Conservation (phyloP, 2,113 vertebrate species). For the Hippocampus abdominalis region DNA sequence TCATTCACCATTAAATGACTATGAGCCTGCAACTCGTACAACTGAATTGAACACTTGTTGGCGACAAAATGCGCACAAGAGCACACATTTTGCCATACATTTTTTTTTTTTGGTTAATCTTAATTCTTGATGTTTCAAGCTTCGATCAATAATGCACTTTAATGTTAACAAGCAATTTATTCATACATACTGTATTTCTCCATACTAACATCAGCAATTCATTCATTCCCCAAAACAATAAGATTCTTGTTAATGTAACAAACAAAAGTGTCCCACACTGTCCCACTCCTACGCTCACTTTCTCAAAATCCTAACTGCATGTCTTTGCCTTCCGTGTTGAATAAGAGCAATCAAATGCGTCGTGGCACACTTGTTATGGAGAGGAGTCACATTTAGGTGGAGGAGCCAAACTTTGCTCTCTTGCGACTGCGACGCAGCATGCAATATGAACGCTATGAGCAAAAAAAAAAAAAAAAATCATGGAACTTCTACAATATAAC, state of each 20-base stretch:
- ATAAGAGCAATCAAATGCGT: constrained; percentile 30
- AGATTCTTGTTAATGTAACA: constrained; percentile 62
- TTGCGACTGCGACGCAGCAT: too few relatives aligned
- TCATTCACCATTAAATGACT: background rate
- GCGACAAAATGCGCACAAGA: too few relatives aligned
- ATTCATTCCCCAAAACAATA: constrained; percentile 20
- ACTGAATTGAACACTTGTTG: too few relatives aligned
- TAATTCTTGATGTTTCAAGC: constrained; percentile 23
- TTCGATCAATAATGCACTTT: constrained; percentile 13
- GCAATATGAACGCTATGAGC: too few relatives aligned
- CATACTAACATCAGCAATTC: constrained; percentile 12
- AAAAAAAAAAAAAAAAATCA: too few relatives aligned
- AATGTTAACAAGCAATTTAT: constrained; percentile 25
- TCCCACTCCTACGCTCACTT: constrained; percentile 12
- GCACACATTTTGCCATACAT: too few relatives aligned
- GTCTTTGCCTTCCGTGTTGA: constrained; percentile 19
- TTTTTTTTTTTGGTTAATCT: too few relatives aligned
- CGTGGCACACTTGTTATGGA: background rate
- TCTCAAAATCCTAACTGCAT: constrained; percentile 22
- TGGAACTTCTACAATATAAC: too few relatives aligned
- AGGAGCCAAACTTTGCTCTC: too few relatives aligned
- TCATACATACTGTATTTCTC: constrained; percentile 20
- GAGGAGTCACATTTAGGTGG: too few relatives aligned
- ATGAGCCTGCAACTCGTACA: too few relatives aligned
- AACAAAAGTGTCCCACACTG: constrained; percentile 38